A percentile compares a stretch with the other conserved stretches of the same genome.
These are phyloP conservation scores for Zophobas atratus DNA, from an alignment of 1,140 invertebrate genomes.

Conservation along the genomic window DNA sequence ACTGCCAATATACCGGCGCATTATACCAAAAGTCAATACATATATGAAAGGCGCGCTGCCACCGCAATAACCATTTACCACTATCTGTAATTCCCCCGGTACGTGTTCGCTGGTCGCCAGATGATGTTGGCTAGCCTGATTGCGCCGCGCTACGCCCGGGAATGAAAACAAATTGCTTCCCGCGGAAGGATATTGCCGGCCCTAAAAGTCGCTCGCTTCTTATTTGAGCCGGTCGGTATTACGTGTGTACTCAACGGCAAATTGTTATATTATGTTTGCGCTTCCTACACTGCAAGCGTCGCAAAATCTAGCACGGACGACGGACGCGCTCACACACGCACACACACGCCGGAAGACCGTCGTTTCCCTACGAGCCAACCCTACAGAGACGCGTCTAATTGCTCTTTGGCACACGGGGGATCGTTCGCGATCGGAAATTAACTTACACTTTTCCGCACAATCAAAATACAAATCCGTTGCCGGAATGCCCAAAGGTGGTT, in stretches of 20 bases:
- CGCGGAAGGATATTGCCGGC: conserved; percentile 61
- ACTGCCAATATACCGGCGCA: conserved; percentile 60
- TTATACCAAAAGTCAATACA: conserved; percentile 65
- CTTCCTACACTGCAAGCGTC: conserved; percentile 12
- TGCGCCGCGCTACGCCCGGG: conserved; percentile 57
- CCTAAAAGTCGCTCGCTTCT: conserved; percentile 61
- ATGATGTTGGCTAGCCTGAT: conserved; percentile 63
- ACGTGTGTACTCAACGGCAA: conserved; percentile 57
- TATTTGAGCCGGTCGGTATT: conserved; percentile 59
- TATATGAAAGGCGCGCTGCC: conserved; percentile 58
- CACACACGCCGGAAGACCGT: conserved; percentile 15
- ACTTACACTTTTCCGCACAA: conserved; percentile 39
- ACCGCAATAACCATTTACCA: conserved; percentile 66
- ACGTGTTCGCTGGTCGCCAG: conserved; percentile 59
- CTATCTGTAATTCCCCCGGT: conserved; percentile 65
- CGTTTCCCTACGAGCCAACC: conserved; percentile 22
- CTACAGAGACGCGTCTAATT: conserved; percentile 23
- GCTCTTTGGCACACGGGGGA: conserved; percentile 15
- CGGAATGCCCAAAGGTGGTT: background rate
- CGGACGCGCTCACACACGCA: background rate
- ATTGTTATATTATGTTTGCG: conserved; percentile 64
- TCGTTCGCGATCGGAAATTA: conserved; percentile 29
- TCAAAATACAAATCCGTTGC: conserved; percentile 29
- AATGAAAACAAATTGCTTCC: conserved; percentile 66
- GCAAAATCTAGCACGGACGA: conserved; percentile 15